Evolutionary conservation across 1,140 invertebrate species (phyloP).

Genomic region (Ephestia elutella): DNA sequence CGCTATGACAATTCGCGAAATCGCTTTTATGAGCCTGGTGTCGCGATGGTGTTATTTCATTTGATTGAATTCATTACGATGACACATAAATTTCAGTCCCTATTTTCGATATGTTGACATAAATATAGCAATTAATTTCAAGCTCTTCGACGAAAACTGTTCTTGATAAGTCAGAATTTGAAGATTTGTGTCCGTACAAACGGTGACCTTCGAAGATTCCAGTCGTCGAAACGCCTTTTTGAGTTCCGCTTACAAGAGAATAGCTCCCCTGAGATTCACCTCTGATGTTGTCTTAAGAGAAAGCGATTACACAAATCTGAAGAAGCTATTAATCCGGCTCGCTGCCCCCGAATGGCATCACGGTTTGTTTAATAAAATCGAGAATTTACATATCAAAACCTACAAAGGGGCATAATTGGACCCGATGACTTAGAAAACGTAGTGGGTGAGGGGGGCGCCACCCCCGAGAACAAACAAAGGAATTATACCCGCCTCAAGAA

Average conservation of each 20-base stretch:
- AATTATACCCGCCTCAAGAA: constrained; percentile 74
- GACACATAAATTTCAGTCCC: not conserved
- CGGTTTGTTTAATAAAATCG: constrained; percentile 74
- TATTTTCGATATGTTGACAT: not conserved
- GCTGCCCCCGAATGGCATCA: constrained; percentile 72
- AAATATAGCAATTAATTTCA: not conserved
- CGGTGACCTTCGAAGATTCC: not conserved
- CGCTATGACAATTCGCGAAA: constrained; percentile 26
- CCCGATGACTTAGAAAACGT: constrained; percentile 72
- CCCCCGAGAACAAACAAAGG: constrained; percentile 71
- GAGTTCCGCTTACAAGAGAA: constrained; percentile 38
- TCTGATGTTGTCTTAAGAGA: constrained; percentile 68
- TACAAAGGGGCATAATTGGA: constrained; percentile 73
- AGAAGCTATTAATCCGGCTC: constrained; percentile 72
- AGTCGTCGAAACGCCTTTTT: constrained; percentile 2
- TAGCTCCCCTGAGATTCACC: constrained; percentile 55
- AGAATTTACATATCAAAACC: constrained; percentile 73
- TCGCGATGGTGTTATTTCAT: not conserved
- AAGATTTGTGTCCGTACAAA: not conserved
- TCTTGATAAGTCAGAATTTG: not conserved
- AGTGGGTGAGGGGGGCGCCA: constrained; percentile 61
- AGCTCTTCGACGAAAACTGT: not conserved
- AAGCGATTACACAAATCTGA: constrained; percentile 74
- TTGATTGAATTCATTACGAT: constrained; percentile 2
- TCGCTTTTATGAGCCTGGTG: constrained; percentile 17